Evolutionary conservation across 2,797 vertebrate species (phyloP).

Genomic region (Kryptolebias ocellatus): DNA sequence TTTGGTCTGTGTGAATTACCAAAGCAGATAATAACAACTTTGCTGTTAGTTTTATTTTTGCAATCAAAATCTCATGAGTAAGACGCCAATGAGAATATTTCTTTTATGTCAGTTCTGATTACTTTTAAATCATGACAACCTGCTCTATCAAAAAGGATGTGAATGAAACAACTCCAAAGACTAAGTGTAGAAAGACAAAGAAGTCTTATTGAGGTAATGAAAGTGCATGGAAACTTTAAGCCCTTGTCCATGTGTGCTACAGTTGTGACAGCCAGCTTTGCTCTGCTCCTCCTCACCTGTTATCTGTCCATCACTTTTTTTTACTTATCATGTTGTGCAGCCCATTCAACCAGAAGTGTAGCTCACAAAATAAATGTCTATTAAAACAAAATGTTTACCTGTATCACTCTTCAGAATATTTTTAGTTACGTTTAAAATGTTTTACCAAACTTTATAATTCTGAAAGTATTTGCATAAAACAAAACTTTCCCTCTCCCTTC

Average conservation of each 20-base stretch:
- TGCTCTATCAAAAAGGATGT: neutral
- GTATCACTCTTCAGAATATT: neutral
- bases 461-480: neutral
- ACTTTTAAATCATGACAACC: neutral
- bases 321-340: conserved; percentile 22
- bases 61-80: neutral
- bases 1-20: neutral
- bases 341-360: conserved; percentile 1
- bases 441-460: neutral
- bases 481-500: conserved; percentile 6
- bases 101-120: neutral
- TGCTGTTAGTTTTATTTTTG: neutral
- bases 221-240: conserved; percentile 71
- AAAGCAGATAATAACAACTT: too few relatives aligned
- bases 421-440: neutral
- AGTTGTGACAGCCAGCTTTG: conserved; percentile 59
- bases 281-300: conserved; percentile 68
- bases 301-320: conserved; percentile 72
- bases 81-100: neutral
- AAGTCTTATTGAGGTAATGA: conserved; percentile 28
- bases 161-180: conserved; percentile 20
- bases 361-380: neutral
- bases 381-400: neutral
- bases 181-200: conserved; percentile 1
- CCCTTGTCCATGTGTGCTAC: conserved; percentile 56